Evolutionary conservation across 1,140 invertebrate genomes (phyloP), one percentile per base, ranked within the genome.

Genomic region (Tigriopus japonicus): DNA sequence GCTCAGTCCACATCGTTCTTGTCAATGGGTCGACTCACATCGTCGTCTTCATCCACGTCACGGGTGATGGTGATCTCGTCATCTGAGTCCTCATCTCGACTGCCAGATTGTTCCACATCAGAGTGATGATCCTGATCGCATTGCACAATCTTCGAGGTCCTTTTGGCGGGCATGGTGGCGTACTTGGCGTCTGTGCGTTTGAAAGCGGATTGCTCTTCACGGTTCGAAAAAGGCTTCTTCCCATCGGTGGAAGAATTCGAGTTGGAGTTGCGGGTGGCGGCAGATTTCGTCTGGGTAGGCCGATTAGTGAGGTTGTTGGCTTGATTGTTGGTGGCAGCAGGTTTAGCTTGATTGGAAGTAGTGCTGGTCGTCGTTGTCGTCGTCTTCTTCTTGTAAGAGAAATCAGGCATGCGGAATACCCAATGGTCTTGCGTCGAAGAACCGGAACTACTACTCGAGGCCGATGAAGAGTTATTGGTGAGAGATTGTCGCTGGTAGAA

Each of bases 401-500:
- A 61, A 40, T 61, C 59, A 10, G 59, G 59, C 59, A 61, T 61
- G 19, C 59, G n/a, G 49, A 54, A 61, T 7, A 53, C 59, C 59
- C 59, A 61, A 42, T 61, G 59, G 2, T 54, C 49, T 54, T 21
- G 19, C 2, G 19, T 19, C 15, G 15, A 19, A 14, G 15, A 17
- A 3, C 52, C 52, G n/a, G 13, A 15, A 42, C 23, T 28, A n/a
- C 17, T 40, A 17, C 17, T 17, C 14, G 23, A 40, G n/a, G 19
- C n/a, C 2, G 19, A 23, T 19, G 19, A 21, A 7, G 19, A n/a
- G 15, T 15, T 42, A 42, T 13, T 14, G 40, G 23, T 58, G 1
- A 58, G 40, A 15, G 23, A 40, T 15, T 23, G 78, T 49, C 81
- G 75, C 70, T 88, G 88, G 71, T 97, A 97, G 70, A 97, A 98